phyloP scores from a whole-genome alignment of 2,113 vertebrate genomes.

The Leucosticte australis region DNA sequence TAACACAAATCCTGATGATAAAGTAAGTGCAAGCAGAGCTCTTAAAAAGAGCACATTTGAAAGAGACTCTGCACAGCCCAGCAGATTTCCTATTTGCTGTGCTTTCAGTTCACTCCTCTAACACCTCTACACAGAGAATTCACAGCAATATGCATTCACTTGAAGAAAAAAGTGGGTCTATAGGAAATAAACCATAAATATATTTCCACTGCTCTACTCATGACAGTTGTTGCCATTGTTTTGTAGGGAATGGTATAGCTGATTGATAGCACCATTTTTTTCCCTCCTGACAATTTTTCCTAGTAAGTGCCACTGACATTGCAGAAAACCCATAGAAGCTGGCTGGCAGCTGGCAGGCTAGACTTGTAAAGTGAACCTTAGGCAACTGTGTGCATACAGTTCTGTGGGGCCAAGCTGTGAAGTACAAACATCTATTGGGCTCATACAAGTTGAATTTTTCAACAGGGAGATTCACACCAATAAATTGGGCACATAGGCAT shows the following conservation, averaged over 20 bases:
- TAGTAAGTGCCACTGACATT: not conserved
- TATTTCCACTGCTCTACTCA: not conserved
- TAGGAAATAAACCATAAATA: constrained; percentile 66
- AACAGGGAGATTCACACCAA: not conserved
- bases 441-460: not conserved
- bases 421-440: not conserved
- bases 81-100: constrained; percentile 74
- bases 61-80: not conserved
- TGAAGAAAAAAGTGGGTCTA: constrained; percentile 60
- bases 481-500: not conserved
- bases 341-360: not conserved
- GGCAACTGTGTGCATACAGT: not conserved
- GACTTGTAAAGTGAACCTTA: not conserved
- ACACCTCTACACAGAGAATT: constrained; percentile 73
- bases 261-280: not conserved
- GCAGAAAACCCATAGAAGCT: not conserved
- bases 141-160: constrained; percentile 57
- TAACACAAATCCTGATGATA: constrained; percentile 40
- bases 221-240: constrained; percentile 51
- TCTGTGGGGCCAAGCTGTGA: not conserved
- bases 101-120: constrained; percentile 72
- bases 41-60: constrained; percentile 17
- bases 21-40: constrained; percentile 40
- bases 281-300: not conserved
- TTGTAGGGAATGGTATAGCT: not conserved